phyloP scores from a whole-genome alignment of 2,797 vertebrate genomes.

The Pygocentrus nattereri region DNA sequence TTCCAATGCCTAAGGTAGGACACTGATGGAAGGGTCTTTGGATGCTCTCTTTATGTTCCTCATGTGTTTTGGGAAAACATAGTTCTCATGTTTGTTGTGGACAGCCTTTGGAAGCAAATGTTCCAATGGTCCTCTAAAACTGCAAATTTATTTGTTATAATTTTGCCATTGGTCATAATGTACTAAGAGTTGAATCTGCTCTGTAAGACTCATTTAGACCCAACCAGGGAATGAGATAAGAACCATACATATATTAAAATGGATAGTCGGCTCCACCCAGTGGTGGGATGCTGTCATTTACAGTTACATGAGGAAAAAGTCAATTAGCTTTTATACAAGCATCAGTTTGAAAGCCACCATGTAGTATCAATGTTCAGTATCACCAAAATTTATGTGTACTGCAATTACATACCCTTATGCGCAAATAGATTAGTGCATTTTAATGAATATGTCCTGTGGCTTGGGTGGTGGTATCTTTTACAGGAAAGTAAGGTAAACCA shows the following conservation, averaged over 20 bases:
- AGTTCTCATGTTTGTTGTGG: background rate
- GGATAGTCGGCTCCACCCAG: slow-evolving; percentile 38
- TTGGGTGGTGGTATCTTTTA: too few relatives aligned
- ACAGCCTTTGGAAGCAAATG: background rate
- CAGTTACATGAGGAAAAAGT: background rate
- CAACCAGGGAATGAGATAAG: background rate
- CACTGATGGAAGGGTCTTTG: too few relatives aligned
- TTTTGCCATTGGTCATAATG: background rate
- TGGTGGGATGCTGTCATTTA: slow-evolving; percentile 19
- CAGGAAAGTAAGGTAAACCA: too few relatives aligned
- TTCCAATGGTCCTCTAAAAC: background rate
- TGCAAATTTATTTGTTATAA: background rate
- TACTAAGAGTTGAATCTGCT: background rate
- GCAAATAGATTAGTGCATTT: too few relatives aligned
- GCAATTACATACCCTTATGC: too few relatives aligned
- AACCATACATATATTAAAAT: background rate
- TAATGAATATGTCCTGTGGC: too few relatives aligned
- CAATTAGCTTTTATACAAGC: background rate
- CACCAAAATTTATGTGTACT: background rate
- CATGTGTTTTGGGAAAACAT: background rate
- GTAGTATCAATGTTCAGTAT: background rate
- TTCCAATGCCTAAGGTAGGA: slow-evolving; percentile 96
- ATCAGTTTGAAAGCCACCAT: background rate
- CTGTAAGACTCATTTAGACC: background rate
- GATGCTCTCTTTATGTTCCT: background rate